A percentile compares a stretch with the other conserved stretches of the same genome.
phyloP scores from a whole-genome alignment of 1,140 invertebrate species.

The Drosophila virilis region DNA sequence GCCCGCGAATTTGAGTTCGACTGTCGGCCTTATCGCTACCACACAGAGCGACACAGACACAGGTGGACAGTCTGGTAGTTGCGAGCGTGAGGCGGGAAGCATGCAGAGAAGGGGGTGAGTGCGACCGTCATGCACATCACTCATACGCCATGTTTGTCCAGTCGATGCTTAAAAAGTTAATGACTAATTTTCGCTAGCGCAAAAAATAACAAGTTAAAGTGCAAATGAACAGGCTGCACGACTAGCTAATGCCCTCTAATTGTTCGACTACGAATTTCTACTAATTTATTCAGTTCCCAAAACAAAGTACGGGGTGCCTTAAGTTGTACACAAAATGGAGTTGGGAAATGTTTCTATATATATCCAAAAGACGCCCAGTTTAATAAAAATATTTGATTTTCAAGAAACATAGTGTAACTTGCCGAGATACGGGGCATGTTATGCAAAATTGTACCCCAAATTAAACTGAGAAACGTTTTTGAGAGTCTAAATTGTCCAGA shows the following conservation, averaged over 20 bases:
- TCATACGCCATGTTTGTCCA: slow-evolving; percentile 81
- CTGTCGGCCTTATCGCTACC: slow-evolving; percentile 62
- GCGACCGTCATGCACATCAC: slow-evolving; percentile 67
- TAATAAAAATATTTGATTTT: too few species aligned
- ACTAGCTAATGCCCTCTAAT: background rate
- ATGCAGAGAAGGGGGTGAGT: background rate
- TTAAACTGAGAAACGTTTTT: too few species aligned
- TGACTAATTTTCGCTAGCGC: slow-evolving; percentile 75
- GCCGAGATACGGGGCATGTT: too few species aligned
- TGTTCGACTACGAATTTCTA: too few species aligned
- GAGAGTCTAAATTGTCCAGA: too few species aligned
- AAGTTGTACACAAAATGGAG: too few species aligned
- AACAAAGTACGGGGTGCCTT: too few species aligned
- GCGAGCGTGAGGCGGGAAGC: background rate
- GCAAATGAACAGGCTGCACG: background rate
- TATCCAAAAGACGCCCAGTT: too few species aligned
- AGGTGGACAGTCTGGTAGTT: slow-evolving; percentile 3
- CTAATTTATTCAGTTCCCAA: too few species aligned
- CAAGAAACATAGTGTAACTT: too few species aligned
- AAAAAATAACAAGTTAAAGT: slow-evolving; percentile 35
- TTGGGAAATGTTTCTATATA: too few species aligned
- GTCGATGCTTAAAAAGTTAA: slow-evolving; percentile 82
- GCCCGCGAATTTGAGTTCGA: slow-evolving; percentile 71
- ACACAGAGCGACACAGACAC: slow-evolving; percentile 15
- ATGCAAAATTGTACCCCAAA: too few species aligned